These are phyloP conservation scores for Margaritifera margaritifera DNA, from an alignment of 2,888 invertebrate species.

Conservation along the genomic window DNA sequence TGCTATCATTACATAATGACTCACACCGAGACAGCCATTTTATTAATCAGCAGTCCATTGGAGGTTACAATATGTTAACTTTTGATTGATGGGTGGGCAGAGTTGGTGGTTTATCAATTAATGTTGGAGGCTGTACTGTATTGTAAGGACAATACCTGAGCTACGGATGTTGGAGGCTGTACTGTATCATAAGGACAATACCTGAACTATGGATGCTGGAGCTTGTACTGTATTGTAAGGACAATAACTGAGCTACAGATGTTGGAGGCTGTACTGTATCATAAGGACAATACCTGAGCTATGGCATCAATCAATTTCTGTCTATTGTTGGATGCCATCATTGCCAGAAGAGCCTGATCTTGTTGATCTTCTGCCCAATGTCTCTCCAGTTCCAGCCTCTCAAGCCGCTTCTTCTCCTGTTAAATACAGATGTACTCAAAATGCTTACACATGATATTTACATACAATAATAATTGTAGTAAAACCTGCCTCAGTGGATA, in stretches of 20 bases:
- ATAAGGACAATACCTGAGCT: constrained; percentile 41
- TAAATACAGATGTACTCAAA: not conserved
- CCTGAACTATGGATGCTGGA: constrained; percentile 62
- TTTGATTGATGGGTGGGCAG: no score
- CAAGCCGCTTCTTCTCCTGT: constrained; percentile 57
- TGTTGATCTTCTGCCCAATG: constrained; percentile 58
- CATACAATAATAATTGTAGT: not conserved
- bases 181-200: constrained; percentile 11
- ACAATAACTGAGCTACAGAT: constrained; percentile 56
- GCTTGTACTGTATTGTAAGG: no score
- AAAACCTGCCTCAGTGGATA: not conserved
- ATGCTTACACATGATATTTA: not conserved
- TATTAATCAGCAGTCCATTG: no score
- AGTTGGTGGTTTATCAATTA: no score
- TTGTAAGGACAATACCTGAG: constrained; percentile 38
- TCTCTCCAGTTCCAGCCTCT: constrained; percentile 59
- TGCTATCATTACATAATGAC: no score
- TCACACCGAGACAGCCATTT: no score
- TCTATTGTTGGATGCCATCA: constrained; percentile 54
- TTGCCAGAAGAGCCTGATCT: constrained; percentile 61
- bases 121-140: no score
- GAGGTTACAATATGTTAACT: no score
- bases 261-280: no score
- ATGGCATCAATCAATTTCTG: constrained; percentile 55
- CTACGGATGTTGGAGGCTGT: no score